Percentiles rank a stretch among this genome's conserved stretches.
These are phyloP conservation scores for Ctenochaetus hawaiiensis DNA, from an alignment of 2,797 vertebrate genomes.

Conservation along the genomic window DNA sequence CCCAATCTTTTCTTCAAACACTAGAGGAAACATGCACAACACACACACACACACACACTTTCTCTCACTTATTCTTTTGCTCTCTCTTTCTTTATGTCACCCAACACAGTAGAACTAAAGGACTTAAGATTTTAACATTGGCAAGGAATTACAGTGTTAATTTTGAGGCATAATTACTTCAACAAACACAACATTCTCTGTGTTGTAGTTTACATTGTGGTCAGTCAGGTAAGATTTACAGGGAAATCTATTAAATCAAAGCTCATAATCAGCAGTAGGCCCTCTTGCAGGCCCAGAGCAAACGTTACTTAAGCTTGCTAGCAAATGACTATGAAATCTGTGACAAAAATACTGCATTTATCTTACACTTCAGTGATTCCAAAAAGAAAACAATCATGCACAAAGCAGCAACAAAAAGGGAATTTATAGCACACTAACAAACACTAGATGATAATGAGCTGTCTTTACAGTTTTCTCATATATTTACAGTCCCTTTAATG, in stretches of 20 bases:
- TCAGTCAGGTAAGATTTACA: background rate
- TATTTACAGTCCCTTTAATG: constrained; percentile 2
- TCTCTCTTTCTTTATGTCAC: constrained; percentile 30
- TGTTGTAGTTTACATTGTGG: background rate
- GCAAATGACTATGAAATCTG: constrained; percentile 15
- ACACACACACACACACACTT: constrained; percentile 33
- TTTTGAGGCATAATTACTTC: background rate
- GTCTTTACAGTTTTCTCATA: background rate
- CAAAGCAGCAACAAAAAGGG: constrained; percentile 11
- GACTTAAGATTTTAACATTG: constrained; percentile 2
- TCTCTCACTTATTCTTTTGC: constrained; percentile 28
- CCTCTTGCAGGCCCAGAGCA: background rate
- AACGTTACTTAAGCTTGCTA: background rate
- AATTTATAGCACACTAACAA: constrained; percentile 31
- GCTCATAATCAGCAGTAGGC: background rate
- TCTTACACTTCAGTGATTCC: constrained; percentile 1
- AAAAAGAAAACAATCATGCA: constrained; percentile 13
- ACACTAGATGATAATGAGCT: background rate
- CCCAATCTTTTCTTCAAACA: constrained; percentile 84
- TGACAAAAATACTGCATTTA: constrained; percentile 18
- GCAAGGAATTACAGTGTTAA: background rate
- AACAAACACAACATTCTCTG: background rate
- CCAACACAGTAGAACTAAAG: background rate
- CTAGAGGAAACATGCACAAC: constrained; percentile 32
- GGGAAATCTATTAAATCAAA: constrained; percentile 8